Evolutionary conservation across 2,888 invertebrate species (phyloP).

Genomic region (Sepiola atlantica): DNA sequence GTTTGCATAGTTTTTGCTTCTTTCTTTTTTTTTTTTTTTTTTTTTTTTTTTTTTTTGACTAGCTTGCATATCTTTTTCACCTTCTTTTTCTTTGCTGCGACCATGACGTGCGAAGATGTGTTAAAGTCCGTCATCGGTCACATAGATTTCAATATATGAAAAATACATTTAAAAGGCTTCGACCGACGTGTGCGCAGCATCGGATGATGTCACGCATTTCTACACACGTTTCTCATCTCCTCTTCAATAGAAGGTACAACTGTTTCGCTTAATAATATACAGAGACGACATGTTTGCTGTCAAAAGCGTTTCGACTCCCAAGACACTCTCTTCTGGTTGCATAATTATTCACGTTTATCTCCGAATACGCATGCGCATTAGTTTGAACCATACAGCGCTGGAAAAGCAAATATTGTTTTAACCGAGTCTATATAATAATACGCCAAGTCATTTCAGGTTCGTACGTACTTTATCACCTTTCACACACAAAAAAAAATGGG

Average conservation of each 20-base stretch:
- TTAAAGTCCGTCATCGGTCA: not conserved
- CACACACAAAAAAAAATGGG: too few relatives aligned
- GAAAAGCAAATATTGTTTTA: not conserved
- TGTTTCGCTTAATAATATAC: not conserved
- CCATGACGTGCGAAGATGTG: conserved; percentile 19
- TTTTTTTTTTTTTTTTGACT: too few relatives aligned
- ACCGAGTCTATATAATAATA: not conserved
- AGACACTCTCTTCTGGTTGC: not conserved
- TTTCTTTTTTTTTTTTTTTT: too few relatives aligned
- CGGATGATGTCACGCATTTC: not conserved
- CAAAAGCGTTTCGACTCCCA: not conserved
- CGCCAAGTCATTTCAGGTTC: too few relatives aligned
- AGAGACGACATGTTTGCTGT: not conserved
- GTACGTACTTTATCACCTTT: too few relatives aligned
- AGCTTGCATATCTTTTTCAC: not conserved
- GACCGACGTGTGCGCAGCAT: not conserved
- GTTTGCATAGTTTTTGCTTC: not conserved
- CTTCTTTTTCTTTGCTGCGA: not conserved
- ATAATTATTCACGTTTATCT: not conserved
- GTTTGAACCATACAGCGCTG: not conserved
- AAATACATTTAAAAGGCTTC: conserved; percentile 10
- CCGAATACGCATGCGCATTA: not conserved
- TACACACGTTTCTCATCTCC: not conserved
- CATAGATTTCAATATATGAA: not conserved
- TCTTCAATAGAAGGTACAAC: not conserved